phyloP scores from a whole-genome alignment of 2,888 invertebrate genomes.

The Syrista parreyssii region DNA sequence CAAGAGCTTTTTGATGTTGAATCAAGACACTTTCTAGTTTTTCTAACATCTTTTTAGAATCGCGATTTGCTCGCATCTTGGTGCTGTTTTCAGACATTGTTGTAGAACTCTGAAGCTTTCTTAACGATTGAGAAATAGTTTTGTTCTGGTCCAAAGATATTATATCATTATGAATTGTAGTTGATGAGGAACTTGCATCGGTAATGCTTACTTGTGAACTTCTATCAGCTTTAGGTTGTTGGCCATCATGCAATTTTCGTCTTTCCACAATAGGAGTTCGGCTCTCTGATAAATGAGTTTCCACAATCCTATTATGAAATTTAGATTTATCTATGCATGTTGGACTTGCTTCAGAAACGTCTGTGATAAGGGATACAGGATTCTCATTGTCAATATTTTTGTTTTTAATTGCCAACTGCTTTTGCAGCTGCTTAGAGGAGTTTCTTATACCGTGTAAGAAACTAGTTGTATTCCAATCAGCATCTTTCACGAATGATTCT shows the following conservation, averaged over 20 bases:
- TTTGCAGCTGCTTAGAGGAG: slow-evolving; percentile 13
- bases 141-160: slow-evolving; percentile 1
- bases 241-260: not conserved
- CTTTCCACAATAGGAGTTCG: not conserved
- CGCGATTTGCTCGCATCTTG: slow-evolving; percentile 38
- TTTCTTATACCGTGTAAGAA: slow-evolving; percentile 10
- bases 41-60: slow-evolving; percentile 75
- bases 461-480: not conserved
- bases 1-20: slow-evolving; percentile 64
- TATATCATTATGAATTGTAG: not conserved
- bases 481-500: not conserved
- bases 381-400: not conserved
- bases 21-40: slow-evolving; percentile 73
- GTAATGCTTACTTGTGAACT: not conserved
- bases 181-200: slow-evolving; percentile 9
- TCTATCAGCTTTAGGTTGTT: not conserved
- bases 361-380: not conserved
- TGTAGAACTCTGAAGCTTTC: slow-evolving; percentile 19
- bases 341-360: not conserved
- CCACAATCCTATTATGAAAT: not conserved
- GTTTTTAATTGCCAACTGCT: not conserved
- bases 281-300: not conserved
- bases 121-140: slow-evolving; percentile 8
- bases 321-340: not conserved
- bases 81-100: slow-evolving; percentile 29